Evolutionary conservation across 2,113 vertebrate species (phyloP), one percentile per base, ranked within the genome.

Genomic region (Glaucidium brasilianum): DNA sequence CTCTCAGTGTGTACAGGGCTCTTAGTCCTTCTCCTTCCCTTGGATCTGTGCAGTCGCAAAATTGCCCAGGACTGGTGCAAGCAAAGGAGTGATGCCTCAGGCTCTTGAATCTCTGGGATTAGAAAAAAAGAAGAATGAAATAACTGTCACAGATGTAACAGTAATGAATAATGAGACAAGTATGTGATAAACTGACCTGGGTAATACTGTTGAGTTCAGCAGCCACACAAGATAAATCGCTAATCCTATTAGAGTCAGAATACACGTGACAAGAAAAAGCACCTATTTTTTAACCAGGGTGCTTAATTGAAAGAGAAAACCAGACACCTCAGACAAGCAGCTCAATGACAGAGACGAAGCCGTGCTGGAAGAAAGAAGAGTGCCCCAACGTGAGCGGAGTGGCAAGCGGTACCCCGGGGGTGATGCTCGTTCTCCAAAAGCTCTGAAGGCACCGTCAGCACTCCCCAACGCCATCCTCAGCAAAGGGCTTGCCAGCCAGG

Each of bases 381-480:
- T 12, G 41, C 19, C 47, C 34, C 4, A 3, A 18, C 7, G 16
- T 39, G 35, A 39, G 66, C 79, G 0, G 23, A 6, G 62, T 13
- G 8, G 13, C 30, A 43, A 60, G 68, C 2, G 1, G 16, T 16
- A 10, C 29, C 55, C 21, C 1, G 3, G 23, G 30, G 49, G 9
- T 5, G 23, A 32, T 37, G 63, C 47, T 39, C 26, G 5, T 23
- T 13, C 72, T 49, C 60, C 30, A n/a, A 30, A 30, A 84, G 27
- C 32, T 59, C 15, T 9, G 20, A 39, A 30, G 0, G 2, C 1
- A 0, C 41, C 2, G 11, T 41, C 71, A 50, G 14, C 1, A 1
- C 15, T 19, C n/a, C 39, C 8, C 27, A 8, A 12, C 32, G 0
- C 12, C 19, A n/a, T 13, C 14, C 58, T 29, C 50, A 19, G 50